These are phyloP conservation scores for Rhagonycha fulva DNA, from an alignment of 2,888 invertebrate species.

Conservation along the genomic window DNA sequence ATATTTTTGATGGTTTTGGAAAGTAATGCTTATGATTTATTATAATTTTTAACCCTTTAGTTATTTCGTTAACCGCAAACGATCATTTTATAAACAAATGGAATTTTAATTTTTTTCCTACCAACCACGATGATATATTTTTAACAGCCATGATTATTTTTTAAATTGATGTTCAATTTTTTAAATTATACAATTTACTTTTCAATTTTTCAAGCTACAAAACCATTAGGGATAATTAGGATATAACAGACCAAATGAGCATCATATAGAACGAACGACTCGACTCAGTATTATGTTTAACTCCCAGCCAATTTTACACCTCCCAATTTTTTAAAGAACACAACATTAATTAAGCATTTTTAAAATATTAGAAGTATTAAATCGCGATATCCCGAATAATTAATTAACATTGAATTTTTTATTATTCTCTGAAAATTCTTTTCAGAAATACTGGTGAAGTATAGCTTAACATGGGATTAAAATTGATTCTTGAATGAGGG, in stretches of 20 bases:
- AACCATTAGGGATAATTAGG: neutral
- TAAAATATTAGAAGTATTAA: neutral
- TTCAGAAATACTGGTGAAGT: neutral
- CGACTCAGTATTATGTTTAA: neutral
- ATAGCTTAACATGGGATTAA: neutral
- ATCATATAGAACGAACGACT: neutral
- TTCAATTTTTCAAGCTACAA: neutral
- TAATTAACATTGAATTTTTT: neutral
- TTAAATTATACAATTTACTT: neutral
- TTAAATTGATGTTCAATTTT: neutral
- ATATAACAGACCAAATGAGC: neutral
- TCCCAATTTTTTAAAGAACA: neutral
- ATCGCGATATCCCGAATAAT: neutral
- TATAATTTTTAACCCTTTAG: constrained; percentile 49
- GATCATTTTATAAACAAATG: constrained; percentile 1
- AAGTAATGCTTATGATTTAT: constrained; percentile 46
- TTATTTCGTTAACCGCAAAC: constrained; percentile 41
- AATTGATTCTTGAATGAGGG: neutral
- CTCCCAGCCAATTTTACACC: neutral
- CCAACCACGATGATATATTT: neutral
- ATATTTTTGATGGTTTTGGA: constrained; percentile 44
- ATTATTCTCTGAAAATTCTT: neutral
- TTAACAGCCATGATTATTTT: neutral
- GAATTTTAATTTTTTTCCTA: neutral
- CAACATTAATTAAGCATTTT: neutral